Base-by-base conservation (phyloP, 2,797 vertebrate species). In the Cossypha caffra region DNA sequence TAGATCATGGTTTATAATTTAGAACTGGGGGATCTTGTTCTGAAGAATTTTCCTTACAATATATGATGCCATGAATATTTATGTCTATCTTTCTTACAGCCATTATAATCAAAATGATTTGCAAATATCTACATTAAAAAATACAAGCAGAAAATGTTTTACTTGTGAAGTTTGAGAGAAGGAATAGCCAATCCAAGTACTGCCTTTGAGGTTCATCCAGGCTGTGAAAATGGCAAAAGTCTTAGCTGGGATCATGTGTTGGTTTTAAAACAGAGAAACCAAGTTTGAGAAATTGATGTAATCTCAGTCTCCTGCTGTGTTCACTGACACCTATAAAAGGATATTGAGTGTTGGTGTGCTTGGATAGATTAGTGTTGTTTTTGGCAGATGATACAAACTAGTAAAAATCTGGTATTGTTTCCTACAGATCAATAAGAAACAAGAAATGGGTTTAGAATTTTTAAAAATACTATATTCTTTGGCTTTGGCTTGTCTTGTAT, bases 391-490 rank as follows among this genome's bases (percentile, higher is more conserved):
- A 76, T 76, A 63, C 10, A 76, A 76, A 71, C 48, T 81, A 37
- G 59, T 95, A 90, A 92, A 94, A 96, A 76, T 72, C 37, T 68
- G 52, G 37, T 66, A 33, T 76, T 48, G 10, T 58, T 86, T 95
- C 50, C 68, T 76, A 43, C 13, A 58, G 51, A 86, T 81, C 61
- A 47, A 66, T 59, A 48, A 85, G 51, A 72, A 94, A 52, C n/a
- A 90, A 75, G 67, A 88, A 79, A 28, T 64, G n/a, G n/a, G 16
- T 38, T 71, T 55, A 23, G 14, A 40, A 6, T 25, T 58, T 31
- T 9, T 4, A 51, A 29, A 24, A 31, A 54, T 47, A 66, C 0
- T 0, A 29, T n/a, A 17, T 87, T 13, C 33, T 78, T 66, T 93
- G 52, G 15, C 38, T 78, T 81, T 75, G 54, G 4, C 42, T 87